Base-by-base conservation (phyloP, 2,797 vertebrate species). In the Synaphobranchus kaupii region DNA sequence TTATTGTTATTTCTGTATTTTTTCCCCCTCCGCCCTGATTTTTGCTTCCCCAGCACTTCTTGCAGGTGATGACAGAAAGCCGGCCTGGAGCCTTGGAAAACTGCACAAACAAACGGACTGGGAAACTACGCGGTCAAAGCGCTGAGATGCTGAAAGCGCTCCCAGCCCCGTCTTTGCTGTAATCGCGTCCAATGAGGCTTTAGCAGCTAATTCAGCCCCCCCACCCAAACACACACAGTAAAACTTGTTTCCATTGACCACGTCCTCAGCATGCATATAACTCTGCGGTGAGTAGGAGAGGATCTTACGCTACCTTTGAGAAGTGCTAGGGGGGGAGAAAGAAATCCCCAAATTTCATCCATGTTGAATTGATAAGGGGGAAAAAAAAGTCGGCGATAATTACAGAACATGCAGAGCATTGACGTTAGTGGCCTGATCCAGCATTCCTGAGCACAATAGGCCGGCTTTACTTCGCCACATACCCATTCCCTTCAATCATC, bases 401-500 rank as follows among this genome's bases (percentile, higher is more conserved):
- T 80, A 83, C 84, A 47, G 73, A 39, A 7, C 73, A 52, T 84
- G 63, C 28, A 15, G 81, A 68, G 73, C n/a, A 86, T 83, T 82
- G 84, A 80, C 25, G 84, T 17, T 25, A 66, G 73, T 54, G 44
- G 31, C 48, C 58, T 76, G 31, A 66, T 54, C 81, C 85, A 52
- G 84, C 88, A n/a, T 44, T 15, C 17, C 82, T 83, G 52, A 84
- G 73, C 58, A 88, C 31, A 54, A 83, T 48, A 54, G 34, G 15
- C 66, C 76, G 86, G 88, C 85, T 85, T 86, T 88, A 76, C 81
- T 86, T 48, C 68, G 13, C 68, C 68, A 80, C 44, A 60, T 34
- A 78, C 47, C 73, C 84, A 73, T 86, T 82, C 85, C 86, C 44
- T 71, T 84, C 82, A 10, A 88, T 84, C 85, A 88, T 52, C 68